Evolutionary conservation across 2,797 vertebrate species (phyloP).

Genomic region (Chloroceryle amazona): DNA sequence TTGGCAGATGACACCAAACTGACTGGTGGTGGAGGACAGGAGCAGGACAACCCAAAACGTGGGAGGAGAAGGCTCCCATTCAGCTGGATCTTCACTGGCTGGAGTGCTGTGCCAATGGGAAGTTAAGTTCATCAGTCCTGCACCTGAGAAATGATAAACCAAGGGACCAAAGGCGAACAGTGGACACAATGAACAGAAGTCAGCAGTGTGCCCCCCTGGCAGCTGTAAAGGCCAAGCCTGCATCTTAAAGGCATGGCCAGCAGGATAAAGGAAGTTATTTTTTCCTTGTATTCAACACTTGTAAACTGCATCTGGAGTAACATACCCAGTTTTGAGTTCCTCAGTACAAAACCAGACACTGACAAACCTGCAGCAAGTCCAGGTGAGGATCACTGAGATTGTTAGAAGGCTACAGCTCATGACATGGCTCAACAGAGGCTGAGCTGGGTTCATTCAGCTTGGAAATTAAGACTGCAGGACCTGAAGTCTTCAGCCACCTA

Average conservation of each 20-base stretch:
- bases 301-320: not conserved
- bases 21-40: not conserved
- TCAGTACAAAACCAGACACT: not conserved
- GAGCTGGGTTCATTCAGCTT: not conserved
- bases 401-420: not conserved
- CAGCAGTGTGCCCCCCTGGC: not conserved
- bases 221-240: not conserved
- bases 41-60: not conserved
- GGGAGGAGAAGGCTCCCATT: not conserved
- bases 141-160: not conserved
- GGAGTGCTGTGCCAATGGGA: not conserved
- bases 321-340: not conserved
- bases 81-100: not conserved
- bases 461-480: not conserved
- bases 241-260: not conserved
- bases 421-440: not conserved
- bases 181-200: not conserved
- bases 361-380: not conserved
- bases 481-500: not conserved
- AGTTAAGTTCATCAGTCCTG: not conserved
- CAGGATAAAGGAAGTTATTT: not conserved
- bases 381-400: not conserved
- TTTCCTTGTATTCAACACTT: not conserved
- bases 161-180: not conserved
- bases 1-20: not conserved